Percentiles rank a stretch among this genome's conserved stretches.
These are phyloP conservation scores for Dipus sagitta DNA, from an alignment of 2,797 vertebrate genomes.

Conservation along the genomic window DNA sequence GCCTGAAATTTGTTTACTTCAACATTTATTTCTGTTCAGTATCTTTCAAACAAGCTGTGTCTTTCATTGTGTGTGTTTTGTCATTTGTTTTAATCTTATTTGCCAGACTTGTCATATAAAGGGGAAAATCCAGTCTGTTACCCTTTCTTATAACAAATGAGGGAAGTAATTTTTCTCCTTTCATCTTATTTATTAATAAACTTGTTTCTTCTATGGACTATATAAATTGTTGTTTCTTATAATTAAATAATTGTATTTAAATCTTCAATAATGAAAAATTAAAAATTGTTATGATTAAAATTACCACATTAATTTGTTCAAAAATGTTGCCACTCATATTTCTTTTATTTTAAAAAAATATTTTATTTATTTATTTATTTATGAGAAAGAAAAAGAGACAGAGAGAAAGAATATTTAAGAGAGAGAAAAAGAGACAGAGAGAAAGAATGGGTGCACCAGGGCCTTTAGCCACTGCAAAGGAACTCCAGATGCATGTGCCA, in stretches of 20 bases:
- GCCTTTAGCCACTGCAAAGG: too few relatives aligned
- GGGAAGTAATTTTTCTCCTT: neutral
- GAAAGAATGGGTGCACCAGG: too few relatives aligned
- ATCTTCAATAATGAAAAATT: neutral
- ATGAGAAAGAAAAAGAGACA: too few relatives aligned
- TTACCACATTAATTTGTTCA: neutral
- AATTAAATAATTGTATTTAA: neutral
- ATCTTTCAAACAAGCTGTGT: neutral
- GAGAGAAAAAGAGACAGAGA: too few relatives aligned
- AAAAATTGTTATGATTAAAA: neutral
- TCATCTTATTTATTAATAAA: neutral
- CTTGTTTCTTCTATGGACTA: neutral
- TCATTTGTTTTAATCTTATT: neutral
- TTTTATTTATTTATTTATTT: too few relatives aligned
- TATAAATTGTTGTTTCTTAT: neutral
- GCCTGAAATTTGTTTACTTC: neutral
- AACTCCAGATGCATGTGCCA: too few relatives aligned
- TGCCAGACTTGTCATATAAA: neutral
- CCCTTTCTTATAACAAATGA: neutral
- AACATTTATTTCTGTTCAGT: neutral
- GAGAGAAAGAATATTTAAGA: too few relatives aligned
- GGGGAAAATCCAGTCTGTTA: neutral
- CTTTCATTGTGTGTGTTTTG: neutral
- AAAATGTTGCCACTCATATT: neutral
- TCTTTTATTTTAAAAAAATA: too few relatives aligned